Conservation (phyloP, 2,888 invertebrate genomes). For the Prosapia bicincta region DNA sequence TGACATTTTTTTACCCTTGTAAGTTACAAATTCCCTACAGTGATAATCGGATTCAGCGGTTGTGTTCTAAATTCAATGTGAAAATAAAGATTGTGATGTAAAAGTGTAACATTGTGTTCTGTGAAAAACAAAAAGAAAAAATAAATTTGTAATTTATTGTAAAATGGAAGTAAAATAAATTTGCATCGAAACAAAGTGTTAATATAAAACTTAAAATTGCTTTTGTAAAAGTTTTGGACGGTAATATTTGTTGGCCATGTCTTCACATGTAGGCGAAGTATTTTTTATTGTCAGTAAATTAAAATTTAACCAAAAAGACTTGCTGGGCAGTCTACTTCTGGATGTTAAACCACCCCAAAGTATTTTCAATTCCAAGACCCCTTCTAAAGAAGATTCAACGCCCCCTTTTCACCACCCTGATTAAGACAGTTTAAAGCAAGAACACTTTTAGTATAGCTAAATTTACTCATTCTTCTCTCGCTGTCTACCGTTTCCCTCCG, state of each 20-base stretch:
- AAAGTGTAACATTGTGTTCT: neutral
- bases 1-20: neutral
- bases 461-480: neutral
- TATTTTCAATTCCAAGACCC: constrained; percentile 7
- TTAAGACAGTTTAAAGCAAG: constrained; percentile 16
- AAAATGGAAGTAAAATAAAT: neutral
- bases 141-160: neutral
- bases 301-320: neutral
- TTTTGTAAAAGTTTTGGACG: neutral
- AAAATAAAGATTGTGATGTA: neutral
- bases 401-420: constrained; percentile 27
- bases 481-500: neutral
- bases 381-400: constrained; percentile 8
- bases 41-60: too few species aligned
- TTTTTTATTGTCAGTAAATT: neutral
- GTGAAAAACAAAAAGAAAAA: neutral
- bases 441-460: constrained; percentile 4
- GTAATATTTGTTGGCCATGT: neutral
- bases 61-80: neutral
- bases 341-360: neutral
- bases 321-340: neutral
- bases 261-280: neutral
- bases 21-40: neutral
- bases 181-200: neutral
- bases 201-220: neutral